phyloP scores from a whole-genome alignment of 2,113 vertebrate genomes.

The Corapipo altera region DNA sequence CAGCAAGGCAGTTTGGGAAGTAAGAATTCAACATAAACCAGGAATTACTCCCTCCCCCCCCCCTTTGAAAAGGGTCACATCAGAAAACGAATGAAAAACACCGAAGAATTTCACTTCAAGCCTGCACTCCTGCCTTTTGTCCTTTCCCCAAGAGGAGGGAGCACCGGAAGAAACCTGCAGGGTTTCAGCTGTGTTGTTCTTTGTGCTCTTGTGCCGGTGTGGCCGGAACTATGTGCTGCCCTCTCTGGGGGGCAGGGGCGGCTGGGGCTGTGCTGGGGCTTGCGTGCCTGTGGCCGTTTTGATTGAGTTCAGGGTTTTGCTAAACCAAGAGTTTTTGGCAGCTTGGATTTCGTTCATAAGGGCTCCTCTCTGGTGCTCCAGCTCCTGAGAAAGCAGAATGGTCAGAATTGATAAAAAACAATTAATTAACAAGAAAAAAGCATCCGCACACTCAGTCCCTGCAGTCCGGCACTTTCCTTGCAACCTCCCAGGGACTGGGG shows the following conservation, averaged over 20 bases:
- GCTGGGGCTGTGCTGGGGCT: conserved; percentile 73
- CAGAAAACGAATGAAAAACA: conserved; percentile 64
- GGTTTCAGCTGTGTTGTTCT: conserved; percentile 34
- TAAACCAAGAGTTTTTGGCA: conserved; percentile 99
- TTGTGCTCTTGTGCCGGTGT: conserved; percentile 71
- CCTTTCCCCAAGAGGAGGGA: conserved; percentile 48
- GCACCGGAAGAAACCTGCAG: conserved; percentile 12
- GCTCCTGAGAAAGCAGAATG: conserved; percentile 81
- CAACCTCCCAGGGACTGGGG: not conserved
- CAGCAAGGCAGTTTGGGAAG: conserved; percentile 67
- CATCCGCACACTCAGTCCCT: not conserved
- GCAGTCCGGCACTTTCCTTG: not conserved
- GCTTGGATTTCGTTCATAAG: conserved; percentile 98
- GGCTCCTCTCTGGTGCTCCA: conserved; percentile 96
- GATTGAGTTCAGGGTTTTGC: conserved; percentile 97
- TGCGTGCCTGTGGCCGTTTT: conserved; percentile 91
- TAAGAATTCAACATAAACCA: conserved; percentile 63
- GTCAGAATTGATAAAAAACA: not conserved
- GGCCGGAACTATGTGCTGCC: conserved; percentile 76
- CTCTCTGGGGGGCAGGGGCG: conserved; percentile 66
- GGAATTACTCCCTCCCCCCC: not conserved
- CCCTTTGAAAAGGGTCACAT: conserved; percentile 56
- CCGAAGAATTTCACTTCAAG: conserved; percentile 62
- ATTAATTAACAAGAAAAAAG: not conserved
- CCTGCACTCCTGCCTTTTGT: conserved; percentile 62